These are phyloP conservation scores for Gallinago paraguaiae DNA, from an alignment of 2,113 vertebrate genomes.

Conservation along the genomic window DNA sequence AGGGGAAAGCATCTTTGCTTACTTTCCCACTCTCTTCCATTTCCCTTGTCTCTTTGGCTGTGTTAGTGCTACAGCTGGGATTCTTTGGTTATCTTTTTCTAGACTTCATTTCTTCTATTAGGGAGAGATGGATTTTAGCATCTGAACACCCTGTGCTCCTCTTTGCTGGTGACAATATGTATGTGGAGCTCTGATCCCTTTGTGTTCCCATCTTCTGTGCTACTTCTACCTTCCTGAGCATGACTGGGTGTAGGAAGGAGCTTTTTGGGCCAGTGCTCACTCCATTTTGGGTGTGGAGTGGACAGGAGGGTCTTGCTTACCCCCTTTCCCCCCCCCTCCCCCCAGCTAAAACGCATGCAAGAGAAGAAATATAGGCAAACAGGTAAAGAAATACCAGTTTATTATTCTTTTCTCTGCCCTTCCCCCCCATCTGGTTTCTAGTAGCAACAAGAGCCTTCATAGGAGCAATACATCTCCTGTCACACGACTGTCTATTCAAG, in stretches of 20 bases:
- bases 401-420: background rate
- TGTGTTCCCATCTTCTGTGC: background rate
- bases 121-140: background rate
- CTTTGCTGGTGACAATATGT: background rate
- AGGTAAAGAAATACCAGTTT: background rate
- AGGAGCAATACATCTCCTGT: constrained; percentile 19
- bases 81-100: background rate
- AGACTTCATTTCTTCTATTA: background rate
- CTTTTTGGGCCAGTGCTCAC: background rate
- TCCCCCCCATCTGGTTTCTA: constrained; percentile 56
- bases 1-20: background rate
- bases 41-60: background rate
- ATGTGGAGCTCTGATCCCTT: background rate
- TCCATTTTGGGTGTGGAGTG: background rate
- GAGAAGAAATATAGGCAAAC: background rate
- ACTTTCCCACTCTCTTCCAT: background rate
- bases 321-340: no score
- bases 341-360: background rate
- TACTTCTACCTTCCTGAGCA: background rate
- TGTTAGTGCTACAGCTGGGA: background rate
- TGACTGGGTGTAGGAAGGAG: background rate
- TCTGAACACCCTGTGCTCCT: background rate
- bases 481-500: background rate
- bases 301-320: background rate
- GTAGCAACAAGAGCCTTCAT: constrained; percentile 58